These are phyloP conservation scores for Torymus aiolomorphi DNA, from an alignment of 2,888 invertebrate species.

Conservation along the genomic window DNA sequence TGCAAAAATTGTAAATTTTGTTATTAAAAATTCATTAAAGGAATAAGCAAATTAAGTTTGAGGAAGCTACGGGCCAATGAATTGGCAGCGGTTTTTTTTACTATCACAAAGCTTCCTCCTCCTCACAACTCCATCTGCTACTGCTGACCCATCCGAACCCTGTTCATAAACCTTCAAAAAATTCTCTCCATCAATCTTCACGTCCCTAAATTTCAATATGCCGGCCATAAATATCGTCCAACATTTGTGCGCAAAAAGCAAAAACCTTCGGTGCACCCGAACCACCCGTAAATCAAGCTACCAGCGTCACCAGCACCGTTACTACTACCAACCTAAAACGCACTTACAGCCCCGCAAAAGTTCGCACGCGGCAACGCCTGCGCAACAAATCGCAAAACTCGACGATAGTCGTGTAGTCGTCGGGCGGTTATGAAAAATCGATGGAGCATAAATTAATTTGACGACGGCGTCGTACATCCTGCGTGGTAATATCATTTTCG, in stretches of 20 bases:
- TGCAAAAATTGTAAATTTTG: too few species aligned
- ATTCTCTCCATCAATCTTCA: constrained; percentile 35
- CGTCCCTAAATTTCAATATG: background rate
- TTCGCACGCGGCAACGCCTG: constrained; percentile 5
- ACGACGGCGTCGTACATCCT: background rate
- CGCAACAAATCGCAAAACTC: background rate
- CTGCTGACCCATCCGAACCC: too few species aligned
- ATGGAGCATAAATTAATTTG: constrained; percentile 49
- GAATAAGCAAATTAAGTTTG: too few species aligned
- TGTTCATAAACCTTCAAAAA: background rate
- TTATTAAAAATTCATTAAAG: too few species aligned
- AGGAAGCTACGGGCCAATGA: too few species aligned
- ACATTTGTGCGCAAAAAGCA: background rate
- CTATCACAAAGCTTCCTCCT: too few species aligned
- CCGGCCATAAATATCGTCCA: background rate
- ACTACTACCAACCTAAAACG: background rate
- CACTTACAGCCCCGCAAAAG: background rate
- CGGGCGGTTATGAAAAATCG: constrained; percentile 32
- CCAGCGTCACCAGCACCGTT: too few species aligned
- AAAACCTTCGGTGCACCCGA: background rate
- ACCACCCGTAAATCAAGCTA: constrained; percentile 1
- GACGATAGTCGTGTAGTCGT: background rate
- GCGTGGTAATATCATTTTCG: constrained; percentile 40
- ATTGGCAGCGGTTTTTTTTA: too few species aligned
- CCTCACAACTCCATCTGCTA: too few species aligned